These are phyloP conservation scores for Capromys pilorides DNA, from an alignment of 2,797 vertebrate genomes.

Conservation along the genomic window DNA sequence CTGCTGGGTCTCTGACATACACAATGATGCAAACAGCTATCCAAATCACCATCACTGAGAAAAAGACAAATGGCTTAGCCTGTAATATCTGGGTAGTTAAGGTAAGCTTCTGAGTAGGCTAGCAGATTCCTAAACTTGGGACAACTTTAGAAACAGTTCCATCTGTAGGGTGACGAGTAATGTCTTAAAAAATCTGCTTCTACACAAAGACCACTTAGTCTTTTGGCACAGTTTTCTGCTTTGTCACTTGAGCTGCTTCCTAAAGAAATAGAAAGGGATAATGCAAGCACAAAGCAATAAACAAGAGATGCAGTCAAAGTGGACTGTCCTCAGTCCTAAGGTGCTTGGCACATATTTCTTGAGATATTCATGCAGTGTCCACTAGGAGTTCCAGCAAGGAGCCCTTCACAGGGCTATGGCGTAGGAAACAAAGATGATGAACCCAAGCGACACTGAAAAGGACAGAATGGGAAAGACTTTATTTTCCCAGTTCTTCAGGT, in stretches of 20 bases:
- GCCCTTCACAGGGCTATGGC: not conserved
- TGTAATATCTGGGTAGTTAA: not conserved
- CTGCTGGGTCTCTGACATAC: not conserved
- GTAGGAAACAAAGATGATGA: not conserved
- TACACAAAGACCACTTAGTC: not conserved
- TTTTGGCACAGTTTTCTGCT: not conserved
- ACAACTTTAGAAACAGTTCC: not conserved
- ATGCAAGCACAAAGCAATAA: not conserved
- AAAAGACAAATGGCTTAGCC: not conserved
- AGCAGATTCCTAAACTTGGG: not conserved
- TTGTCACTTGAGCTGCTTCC: not conserved
- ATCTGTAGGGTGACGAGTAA: not conserved
- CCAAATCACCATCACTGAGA: not conserved
- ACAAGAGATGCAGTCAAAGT: not conserved
- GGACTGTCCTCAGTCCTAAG: not conserved
- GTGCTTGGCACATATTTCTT: not conserved
- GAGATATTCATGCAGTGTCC: not conserved
- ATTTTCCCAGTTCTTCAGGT: constrained; percentile 38
- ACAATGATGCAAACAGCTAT: not conserved
- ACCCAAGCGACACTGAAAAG: not conserved
- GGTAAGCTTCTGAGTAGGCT: not conserved
- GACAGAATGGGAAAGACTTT: not conserved
- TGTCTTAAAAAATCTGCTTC: not conserved
- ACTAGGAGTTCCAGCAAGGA: not conserved
- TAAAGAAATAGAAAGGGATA: not conserved